phyloP scores from a whole-genome alignment of 2,113 vertebrate genomes.

The Oreochromis niloticus region DNA sequence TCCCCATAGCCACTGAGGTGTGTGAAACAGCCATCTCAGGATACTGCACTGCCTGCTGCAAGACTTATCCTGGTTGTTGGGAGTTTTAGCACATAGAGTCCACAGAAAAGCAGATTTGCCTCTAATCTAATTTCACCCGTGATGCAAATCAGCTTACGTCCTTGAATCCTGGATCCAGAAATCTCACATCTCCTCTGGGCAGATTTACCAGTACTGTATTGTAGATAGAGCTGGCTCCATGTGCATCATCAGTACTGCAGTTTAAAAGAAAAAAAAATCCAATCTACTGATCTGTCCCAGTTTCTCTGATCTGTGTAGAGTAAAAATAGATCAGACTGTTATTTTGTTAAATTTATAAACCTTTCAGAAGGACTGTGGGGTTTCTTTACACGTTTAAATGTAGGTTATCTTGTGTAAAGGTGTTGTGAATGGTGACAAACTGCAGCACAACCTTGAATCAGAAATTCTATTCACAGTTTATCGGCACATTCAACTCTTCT shows the following conservation, averaged over 20 bases:
- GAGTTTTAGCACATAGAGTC: constrained; percentile 22
- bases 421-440: neutral
- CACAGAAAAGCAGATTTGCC: constrained; percentile 62
- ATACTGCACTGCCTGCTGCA: neutral
- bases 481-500: neutral
- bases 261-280: neutral
- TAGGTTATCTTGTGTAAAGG: neutral
- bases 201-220: constrained; percentile 19
- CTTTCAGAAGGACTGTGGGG: neutral
- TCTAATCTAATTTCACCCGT: constrained; percentile 65
- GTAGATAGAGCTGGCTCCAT: neutral
- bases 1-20: neutral
- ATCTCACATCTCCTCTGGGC: constrained; percentile 23
- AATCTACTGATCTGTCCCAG: constrained; percentile 32
- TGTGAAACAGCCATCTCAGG: neutral
- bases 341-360: constrained; percentile 2
- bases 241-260: neutral
- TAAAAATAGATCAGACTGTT: constrained; percentile 22
- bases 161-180: constrained; percentile 35
- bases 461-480: neutral
- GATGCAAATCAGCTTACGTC: constrained; percentile 63
- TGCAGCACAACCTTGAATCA: neutral
- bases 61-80: neutral
- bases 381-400: neutral
- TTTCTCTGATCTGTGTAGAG: constrained; percentile 24